Conservation (phyloP, 1,140 invertebrate species). For the Drosophila erecta region DNA sequence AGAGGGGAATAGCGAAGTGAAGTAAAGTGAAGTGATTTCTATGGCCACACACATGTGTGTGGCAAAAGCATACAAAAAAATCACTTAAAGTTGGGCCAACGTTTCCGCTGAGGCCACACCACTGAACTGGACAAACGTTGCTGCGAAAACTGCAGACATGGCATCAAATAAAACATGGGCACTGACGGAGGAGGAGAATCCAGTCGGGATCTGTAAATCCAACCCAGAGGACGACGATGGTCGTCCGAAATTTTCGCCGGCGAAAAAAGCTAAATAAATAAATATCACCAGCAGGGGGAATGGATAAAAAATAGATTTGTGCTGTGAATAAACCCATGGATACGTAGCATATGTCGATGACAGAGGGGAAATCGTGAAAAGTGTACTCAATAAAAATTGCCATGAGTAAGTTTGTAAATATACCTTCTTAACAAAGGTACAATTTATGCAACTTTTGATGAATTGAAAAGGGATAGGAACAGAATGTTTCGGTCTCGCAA, state of each 20-base stretch:
- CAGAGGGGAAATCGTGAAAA: neutral
- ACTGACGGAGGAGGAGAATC: neutral
- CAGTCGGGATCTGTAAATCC: slow-evolving; percentile 20
- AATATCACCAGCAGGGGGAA: slow-evolving; percentile 56
- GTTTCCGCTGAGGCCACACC: slow-evolving; percentile 59
- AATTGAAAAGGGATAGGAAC: no score
- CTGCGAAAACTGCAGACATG: slow-evolving; percentile 74
- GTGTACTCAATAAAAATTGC: neutral
- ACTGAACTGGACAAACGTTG: slow-evolving; percentile 73
- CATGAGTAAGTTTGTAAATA: no score
- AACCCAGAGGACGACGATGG: slow-evolving; percentile 10
- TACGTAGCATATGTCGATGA: slow-evolving; percentile 27
- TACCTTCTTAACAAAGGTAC: no score
- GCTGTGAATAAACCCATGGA: slow-evolving; percentile 45
- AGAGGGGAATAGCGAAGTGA: slow-evolving; percentile 60
- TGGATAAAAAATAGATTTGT: slow-evolving; percentile 73
- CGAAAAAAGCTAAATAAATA: slow-evolving; percentile 76
- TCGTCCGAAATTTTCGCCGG: slow-evolving; percentile 51
- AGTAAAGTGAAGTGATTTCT: slow-evolving; percentile 73
- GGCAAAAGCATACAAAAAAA: slow-evolving; percentile 7
- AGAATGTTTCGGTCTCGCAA: no score
- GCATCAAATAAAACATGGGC: slow-evolving; percentile 68
- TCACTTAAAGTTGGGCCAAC: slow-evolving; percentile 24
- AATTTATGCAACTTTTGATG: no score
- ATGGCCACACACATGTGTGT: slow-evolving; percentile 27